A percentile compares a stretch with the other conserved stretches of the same genome.
Evolutionary conservation across 2,113 vertebrate genomes (phyloP).

Genomic region (Notechis scutatus): DNA sequence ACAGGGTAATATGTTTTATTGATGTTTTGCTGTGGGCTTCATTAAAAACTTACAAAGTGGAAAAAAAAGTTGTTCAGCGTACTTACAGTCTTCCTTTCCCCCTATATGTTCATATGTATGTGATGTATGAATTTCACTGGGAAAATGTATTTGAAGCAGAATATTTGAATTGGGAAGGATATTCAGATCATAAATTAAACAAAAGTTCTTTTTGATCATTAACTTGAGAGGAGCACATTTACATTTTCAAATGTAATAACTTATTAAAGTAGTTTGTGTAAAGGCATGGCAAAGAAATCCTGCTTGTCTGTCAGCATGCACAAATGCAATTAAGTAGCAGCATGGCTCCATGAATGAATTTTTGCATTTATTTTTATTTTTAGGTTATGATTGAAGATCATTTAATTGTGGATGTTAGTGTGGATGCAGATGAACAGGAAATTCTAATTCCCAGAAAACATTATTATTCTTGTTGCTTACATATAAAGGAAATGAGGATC

Average conservation of each 20-base stretch:
- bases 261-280: slow-evolving; percentile 55
- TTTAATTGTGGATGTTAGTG: slow-evolving; percentile 42
- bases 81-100: slow-evolving; percentile 38
- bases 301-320: slow-evolving; percentile 9
- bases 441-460: slow-evolving; percentile 56
- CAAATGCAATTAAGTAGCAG: slow-evolving; percentile 34
- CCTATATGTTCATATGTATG: slow-evolving; percentile 35
- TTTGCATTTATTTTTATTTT: slow-evolving; percentile 46
- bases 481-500: slow-evolving; percentile 55
- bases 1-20: slow-evolving; percentile 11
- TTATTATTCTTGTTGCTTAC: slow-evolving; percentile 47
- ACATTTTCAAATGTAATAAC: slow-evolving; percentile 62
- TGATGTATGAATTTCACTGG: slow-evolving; percentile 49
- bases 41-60: slow-evolving; percentile 37
- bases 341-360: slow-evolving; percentile 34
- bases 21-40: slow-evolving; percentile 22
- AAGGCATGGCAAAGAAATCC: slow-evolving; percentile 49
- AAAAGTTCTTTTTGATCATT: slow-evolving; percentile 60
- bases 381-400: slow-evolving; percentile 36
- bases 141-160: slow-evolving; percentile 56
- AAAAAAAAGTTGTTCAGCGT: slow-evolving; percentile 26
- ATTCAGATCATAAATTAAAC: slow-evolving; percentile 61
- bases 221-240: slow-evolving; percentile 58
- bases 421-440: slow-evolving; percentile 23
- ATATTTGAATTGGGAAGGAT: slow-evolving; percentile 54